Conservation (phyloP, 2,888 invertebrate genomes). For the Drosophila picticornis region DNA sequence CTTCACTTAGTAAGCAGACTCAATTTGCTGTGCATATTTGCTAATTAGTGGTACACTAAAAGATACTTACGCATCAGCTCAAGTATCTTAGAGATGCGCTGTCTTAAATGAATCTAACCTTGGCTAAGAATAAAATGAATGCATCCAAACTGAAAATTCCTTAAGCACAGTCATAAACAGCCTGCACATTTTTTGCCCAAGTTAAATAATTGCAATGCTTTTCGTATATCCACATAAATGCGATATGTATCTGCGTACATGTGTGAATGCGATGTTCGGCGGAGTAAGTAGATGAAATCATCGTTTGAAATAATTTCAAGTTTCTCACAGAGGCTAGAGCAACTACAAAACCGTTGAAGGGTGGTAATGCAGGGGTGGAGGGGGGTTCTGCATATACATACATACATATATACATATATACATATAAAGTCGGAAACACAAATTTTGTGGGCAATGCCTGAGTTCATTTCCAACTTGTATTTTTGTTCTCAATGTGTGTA, state of each 20-base stretch:
- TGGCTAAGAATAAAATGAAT: conserved; percentile 41
- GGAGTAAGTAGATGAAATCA: conserved; percentile 78
- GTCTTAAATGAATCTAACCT: conserved; percentile 70
- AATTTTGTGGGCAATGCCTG: conserved; percentile 49
- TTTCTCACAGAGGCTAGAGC: conserved; percentile 47
- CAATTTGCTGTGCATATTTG: conserved; percentile 60
- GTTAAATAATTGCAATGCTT: conserved; percentile 37
- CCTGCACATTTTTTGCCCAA: conserved; percentile 19
- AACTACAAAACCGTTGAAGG: conserved; percentile 16
- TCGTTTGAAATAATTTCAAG: conserved; percentile 75
- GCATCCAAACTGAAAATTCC: conserved; percentile 36
- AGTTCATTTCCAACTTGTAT: conserved; percentile 62
- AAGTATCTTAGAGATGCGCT: conserved; percentile 32
- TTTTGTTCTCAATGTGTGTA: conserved; percentile 13
- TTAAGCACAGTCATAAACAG: conserved; percentile 26
- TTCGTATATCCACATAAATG: conserved; percentile 43
- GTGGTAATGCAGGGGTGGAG: conserved; percentile 2
- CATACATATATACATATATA: background rate
- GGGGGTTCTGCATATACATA: conserved; percentile 14
- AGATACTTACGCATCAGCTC: conserved; percentile 28
- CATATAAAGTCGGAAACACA: conserved; percentile 45
- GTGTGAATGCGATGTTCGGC: conserved; percentile 31
- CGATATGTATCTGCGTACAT: conserved; percentile 34
- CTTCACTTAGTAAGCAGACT: conserved; percentile 50
- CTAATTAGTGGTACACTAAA: conserved; percentile 64